These are phyloP conservation scores for Malurus elegans DNA, from an alignment of 2,113 vertebrate species.

Conservation along the genomic window DNA sequence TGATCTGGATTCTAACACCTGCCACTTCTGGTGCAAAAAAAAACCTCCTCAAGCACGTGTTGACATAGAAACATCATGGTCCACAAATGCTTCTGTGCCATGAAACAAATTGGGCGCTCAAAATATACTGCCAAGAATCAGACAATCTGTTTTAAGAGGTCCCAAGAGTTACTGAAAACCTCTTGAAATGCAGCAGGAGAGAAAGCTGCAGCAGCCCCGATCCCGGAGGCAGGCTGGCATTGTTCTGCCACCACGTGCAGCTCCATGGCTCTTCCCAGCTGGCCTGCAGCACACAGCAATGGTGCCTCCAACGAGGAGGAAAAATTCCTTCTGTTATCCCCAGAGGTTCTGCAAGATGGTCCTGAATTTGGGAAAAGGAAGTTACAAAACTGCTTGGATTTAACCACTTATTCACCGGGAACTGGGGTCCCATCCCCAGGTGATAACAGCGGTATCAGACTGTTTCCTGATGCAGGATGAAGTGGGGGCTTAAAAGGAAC, in stretches of 20 bases:
- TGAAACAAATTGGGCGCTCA: slow-evolving; percentile 38
- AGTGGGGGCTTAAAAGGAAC: background rate
- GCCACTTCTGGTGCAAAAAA: slow-evolving; percentile 30
- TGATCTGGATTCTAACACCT: slow-evolving; percentile 46
- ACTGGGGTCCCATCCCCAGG: background rate
- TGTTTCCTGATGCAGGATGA: background rate
- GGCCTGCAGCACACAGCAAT: background rate
- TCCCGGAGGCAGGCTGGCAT: background rate
- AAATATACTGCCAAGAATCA: slow-evolving; percentile 50
- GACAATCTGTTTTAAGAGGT: slow-evolving; percentile 49
- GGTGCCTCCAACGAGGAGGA: background rate
- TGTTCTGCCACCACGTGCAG: background rate
- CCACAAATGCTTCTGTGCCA: slow-evolving; percentile 37
- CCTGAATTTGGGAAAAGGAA: background rate
- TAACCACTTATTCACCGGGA: background rate
- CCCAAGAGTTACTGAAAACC: slow-evolving; percentile 36
- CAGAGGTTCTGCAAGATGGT: background rate
- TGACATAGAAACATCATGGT: slow-evolving; percentile 62
- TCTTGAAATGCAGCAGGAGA: slow-evolving; percentile 40
- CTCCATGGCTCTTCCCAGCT: background rate
- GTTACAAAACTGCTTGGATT: background rate
- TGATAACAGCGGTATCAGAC: background rate
- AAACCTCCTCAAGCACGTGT: slow-evolving; percentile 14
- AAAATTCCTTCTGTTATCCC: background rate
- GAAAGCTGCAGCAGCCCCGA: background rate